Evolutionary conservation across 37 sponge, comb jelly and placozoan species (phyloP), one percentile per base, ranked within the genome.

Genomic region (Diacarnus erythraeanus): DNA sequence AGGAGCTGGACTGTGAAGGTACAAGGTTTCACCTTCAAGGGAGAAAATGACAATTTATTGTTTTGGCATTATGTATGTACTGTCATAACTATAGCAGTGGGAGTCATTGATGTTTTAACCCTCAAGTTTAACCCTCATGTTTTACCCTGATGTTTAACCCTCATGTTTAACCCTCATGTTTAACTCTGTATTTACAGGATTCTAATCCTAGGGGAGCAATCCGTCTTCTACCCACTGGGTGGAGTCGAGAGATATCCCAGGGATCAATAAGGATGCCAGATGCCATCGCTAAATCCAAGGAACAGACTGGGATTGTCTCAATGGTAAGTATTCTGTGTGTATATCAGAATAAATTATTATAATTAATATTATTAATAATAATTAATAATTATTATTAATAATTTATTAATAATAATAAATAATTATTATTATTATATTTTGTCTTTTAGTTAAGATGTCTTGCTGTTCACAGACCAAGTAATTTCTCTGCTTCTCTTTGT

Each of bases 321-420:
- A 84, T 89, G 77, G 89, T 89, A 38, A 58, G 89, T 15, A 12
- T n/a, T n/a, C n/a, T n/a, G n/a, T n/a, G n/a, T n/a, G n/a, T n/a
- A n/a, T n/a, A n/a, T n/a, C n/a, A n/a, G n/a, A n/a, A n/a, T n/a
- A n/a, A n/a, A n/a, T n/a, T n/a, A n/a, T n/a, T n/a, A n/a, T n/a
- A n/a, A n/a, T n/a, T n/a, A n/a, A n/a, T n/a, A n/a, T n/a, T n/a
- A n/a, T n/a, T n/a, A n/a, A n/a, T n/a, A n/a, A n/a, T n/a, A n/a
- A n/a, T n/a, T n/a, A n/a, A n/a, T n/a, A n/a, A n/a, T n/a, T n/a
- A n/a, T n/a, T n/a, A n/a, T n/a, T n/a, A n/a, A n/a, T n/a, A n/a
- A n/a, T n/a, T n/a, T n/a, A n/a, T n/a, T n/a, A n/a, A n/a, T n/a
- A n/a, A n/a, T n/a, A n/a, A n/a, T n/a, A n/a, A n/a, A n/a, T n/a